Conservation (phyloP, 2,888 invertebrate genomes). For the Aelia acuminata region DNA sequence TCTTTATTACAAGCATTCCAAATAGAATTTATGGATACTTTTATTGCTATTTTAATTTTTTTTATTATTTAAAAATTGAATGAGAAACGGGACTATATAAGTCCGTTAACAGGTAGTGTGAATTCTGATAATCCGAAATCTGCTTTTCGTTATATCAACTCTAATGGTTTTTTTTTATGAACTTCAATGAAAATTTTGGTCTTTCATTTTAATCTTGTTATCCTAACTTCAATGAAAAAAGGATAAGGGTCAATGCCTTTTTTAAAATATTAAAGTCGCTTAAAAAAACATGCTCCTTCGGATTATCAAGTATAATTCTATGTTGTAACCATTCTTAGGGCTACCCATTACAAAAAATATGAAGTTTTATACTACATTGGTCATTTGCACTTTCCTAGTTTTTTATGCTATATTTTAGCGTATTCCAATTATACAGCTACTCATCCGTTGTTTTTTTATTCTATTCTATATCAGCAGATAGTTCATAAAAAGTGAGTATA, state of each 20-base stretch:
- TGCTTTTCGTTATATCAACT: background rate
- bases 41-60: background rate
- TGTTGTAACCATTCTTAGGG: background rate
- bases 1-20: conserved; percentile 7
- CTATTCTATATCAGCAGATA: background rate
- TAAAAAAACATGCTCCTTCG: background rate
- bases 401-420: background rate
- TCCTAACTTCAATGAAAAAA: background rate
- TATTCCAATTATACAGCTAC: background rate
- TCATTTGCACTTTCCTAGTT: background rate
- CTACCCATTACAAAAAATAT: background rate
- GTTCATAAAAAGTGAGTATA: background rate
- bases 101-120: background rate
- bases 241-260: background rate
- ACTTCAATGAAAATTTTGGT: too few relatives aligned
- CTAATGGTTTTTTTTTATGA: background rate
- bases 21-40: background rate
- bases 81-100: background rate
- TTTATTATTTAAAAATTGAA: background rate
- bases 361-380: background rate
- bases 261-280: background rate
- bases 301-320: conserved; percentile 23
- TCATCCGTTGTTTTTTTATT: background rate
- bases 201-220: background rate
- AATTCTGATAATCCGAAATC: conserved; percentile 10